Evolutionary conservation across 1,140 invertebrate species (phyloP), one percentile per base, ranked within the genome.

Genomic region (Anadara kagoshimensis): DNA sequence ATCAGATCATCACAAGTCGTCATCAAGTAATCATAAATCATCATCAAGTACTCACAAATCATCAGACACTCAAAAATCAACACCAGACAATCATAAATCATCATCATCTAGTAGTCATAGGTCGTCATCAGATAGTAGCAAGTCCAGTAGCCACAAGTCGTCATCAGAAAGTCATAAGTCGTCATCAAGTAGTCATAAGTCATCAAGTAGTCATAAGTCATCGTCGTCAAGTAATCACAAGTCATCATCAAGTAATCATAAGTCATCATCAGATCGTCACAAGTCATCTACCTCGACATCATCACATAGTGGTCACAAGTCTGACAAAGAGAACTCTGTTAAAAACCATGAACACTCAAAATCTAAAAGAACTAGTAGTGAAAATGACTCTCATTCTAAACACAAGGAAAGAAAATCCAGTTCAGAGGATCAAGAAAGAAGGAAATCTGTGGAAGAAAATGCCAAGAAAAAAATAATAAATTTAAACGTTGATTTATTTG

Each of bases 401-500:
- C 49, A 51, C 49, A 51, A 18, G 5, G 22, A 5, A 51, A 22
- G 22, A 51, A 5, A 51, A 22, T 22, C n/a, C 18, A 51, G 22
- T 51, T 51, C 49, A 51, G 22, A 51, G 8, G 49, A 20, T 20
- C 18, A 51, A 7, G 43, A 47, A 63, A 47, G 29, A 24, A 63
- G 44, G 29, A 5, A 26, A 63, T 63, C 61, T 26, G 26, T 22
- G 18, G 58, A 61, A 18, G 57, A 68, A 49, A 45, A 53, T 5
- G 63, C 63, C n/a, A 78, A 79, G 43, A 70, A 75, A 62, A 73
- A 79, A 57, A 78, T 82, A 43, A 53, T 76, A 1, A 69, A 79
- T 65, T 53, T 85, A 7, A 82, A 81, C 69, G 73, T 80, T 14
- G 78, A 82, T 72, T 66, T 84, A 43, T 85, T 86, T 79, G 83